phyloP scores from a whole-genome alignment of 2,797 vertebrate genomes.

The Xenopus petersii region DNA sequence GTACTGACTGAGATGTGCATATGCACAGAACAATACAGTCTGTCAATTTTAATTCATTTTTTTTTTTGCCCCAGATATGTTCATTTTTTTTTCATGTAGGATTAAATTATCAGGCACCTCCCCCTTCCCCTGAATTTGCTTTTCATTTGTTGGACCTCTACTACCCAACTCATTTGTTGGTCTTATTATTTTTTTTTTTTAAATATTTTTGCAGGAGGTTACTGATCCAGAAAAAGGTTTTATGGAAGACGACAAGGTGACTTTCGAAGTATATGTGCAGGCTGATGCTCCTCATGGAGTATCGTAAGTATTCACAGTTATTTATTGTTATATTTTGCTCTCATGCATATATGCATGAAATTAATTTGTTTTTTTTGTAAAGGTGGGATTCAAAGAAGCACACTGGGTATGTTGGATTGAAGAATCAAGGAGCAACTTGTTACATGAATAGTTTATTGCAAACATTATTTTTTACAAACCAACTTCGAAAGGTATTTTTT shows the following conservation, averaged over 20 bases:
- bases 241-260: slow-evolving; percentile 96
- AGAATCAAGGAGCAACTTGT: slow-evolving; percentile 98
- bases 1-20: no score
- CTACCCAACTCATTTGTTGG: no score
- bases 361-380: slow-evolving; percentile 34
- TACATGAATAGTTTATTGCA: slow-evolving; percentile 99
- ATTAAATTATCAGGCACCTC: no score
- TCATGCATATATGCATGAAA: no score
- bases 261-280: slow-evolving; percentile 97
- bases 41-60: no score
- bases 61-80: no score
- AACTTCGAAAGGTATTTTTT: slow-evolving; percentile 84
- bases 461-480: slow-evolving; percentile 98
- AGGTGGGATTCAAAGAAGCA: slow-evolving; percentile 99
- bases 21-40: no score
- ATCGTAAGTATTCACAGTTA: slow-evolving; percentile 76
- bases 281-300: slow-evolving; percentile 97
- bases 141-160: no score
- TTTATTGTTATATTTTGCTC: no score
- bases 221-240: slow-evolving; percentile 97
- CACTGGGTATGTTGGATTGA: slow-evolving; percentile 95
- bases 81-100: no score
- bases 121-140: no score
- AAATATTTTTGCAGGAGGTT: slow-evolving; percentile 78
- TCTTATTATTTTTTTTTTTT: no score